phyloP scores from a whole-genome alignment of 1,140 invertebrate species.

The Drosophila miranda region DNA sequence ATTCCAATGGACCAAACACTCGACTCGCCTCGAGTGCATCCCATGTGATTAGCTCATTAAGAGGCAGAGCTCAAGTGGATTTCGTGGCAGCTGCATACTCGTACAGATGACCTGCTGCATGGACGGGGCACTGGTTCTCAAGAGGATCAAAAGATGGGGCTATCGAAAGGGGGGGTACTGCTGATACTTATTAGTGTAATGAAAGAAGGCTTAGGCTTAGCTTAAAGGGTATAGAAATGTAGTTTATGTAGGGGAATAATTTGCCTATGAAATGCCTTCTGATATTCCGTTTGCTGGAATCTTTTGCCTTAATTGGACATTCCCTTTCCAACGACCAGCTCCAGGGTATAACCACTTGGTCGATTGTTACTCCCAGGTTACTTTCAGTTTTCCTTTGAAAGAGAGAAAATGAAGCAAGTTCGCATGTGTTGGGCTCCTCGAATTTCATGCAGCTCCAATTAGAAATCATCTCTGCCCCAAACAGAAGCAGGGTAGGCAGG shows the following conservation, averaged over 20 bases:
- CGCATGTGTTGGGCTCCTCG: constrained; percentile 29
- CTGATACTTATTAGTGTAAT: background rate
- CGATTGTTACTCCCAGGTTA: too few species aligned
- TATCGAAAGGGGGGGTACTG: too few species aligned
- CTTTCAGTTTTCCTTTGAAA: background rate
- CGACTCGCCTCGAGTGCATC: constrained; percentile 34
- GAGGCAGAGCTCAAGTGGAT: constrained; percentile 30
- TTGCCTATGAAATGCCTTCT: too few species aligned
- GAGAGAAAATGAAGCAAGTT: constrained; percentile 7
- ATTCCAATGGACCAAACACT: constrained; percentile 47
- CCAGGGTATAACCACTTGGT: too few species aligned
- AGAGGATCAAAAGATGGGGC: background rate
- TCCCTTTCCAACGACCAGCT: too few species aligned
- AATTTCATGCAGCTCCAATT: constrained; percentile 35
- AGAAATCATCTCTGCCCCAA: constrained; percentile 50
- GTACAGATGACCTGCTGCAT: constrained; percentile 19
- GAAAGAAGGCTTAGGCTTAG: background rate
- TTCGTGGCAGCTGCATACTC: constrained; percentile 14
- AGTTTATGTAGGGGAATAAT: too few species aligned
- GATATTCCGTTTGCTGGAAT: too few species aligned
- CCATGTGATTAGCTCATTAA: constrained; percentile 78
- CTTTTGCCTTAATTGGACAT: too few species aligned
- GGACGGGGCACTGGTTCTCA: constrained; percentile 13
- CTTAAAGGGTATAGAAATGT: background rate
- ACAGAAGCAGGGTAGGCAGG: constrained; percentile 20